phyloP scores from a whole-genome alignment of 2,113 vertebrate genomes.

The Sturnus vulgaris region DNA sequence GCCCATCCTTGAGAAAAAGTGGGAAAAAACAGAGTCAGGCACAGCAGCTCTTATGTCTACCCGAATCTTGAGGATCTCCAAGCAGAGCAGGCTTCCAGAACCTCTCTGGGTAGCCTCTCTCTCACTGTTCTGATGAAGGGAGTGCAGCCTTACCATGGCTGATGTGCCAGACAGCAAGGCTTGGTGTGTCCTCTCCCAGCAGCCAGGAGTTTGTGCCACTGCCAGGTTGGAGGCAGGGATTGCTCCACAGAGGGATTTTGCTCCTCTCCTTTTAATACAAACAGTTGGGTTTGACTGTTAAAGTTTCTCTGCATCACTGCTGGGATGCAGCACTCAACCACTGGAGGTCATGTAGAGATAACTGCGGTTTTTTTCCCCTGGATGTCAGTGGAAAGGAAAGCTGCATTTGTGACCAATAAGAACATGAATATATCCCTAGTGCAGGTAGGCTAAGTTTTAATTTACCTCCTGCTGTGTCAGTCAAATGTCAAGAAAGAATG shows the following conservation, averaged over 20 bases:
- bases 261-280: not conserved
- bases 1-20: not conserved
- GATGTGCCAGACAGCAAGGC: fast-evolving
- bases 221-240: not conserved
- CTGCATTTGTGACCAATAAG: conserved; percentile 26
- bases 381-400: not conserved
- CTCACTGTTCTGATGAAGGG: not conserved
- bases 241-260: not conserved
- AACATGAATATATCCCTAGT: conserved; percentile 16
- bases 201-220: not conserved
- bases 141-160: fast-evolving
- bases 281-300: not conserved
- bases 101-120: not conserved
- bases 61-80: not conserved
- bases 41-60: fast-evolving
- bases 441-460: conserved; percentile 29
- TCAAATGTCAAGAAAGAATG: conserved; percentile 52
- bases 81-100: not conserved
- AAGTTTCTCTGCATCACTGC: not conserved
- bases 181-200: not conserved
- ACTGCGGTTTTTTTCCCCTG: fast-evolving
- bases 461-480: conserved; percentile 40
- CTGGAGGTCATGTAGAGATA: not conserved
- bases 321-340: not conserved
- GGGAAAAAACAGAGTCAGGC: not conserved